Evolutionary conservation across 2,888 invertebrate species (phyloP), one percentile per base, ranked within the genome.

Genomic region (Reticulitermes lucifugus): DNA sequence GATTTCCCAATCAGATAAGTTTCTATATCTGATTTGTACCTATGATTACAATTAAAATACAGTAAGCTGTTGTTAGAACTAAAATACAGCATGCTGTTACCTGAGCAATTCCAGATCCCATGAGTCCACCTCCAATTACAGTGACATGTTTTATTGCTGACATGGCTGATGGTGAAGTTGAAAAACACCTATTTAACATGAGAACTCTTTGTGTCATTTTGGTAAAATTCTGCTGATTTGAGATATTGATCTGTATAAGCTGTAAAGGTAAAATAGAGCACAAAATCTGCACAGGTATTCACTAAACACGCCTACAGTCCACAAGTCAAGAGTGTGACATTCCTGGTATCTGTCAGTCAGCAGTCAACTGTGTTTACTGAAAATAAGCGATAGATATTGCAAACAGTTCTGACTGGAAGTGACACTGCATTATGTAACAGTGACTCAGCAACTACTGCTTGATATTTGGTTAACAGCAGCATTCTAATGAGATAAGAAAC

Each of bases 101-200:
- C 94, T 98, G 97, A 84, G 97, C 97, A 89, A 98, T 97, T 85
- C 98, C 97, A 82, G 96, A 95, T 14, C 97, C 97, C 97, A 98
- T 97, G 29, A 97, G 91, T 14, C 97, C 97, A 82, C 96, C 96
- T 21, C 97, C 98, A 87, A 97, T 95, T 35, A 97, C 93, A 12
- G 96, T 95, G 60, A 97, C 95, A 91, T 96, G 95, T 90, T 96
- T 95, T 77, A 97, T 95, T 46, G 91, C 92, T 86, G 90, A 14
- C 65, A 41, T 59, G 59, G 41, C 59, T 21, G 60, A 65, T 65
- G 59, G 41, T 55, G 65, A 65, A n/a, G 60, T 21, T 22, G 80
- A 60, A 43, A 81, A 81, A 41, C 65, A 29, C 35, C 43, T 65
- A 14, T 60, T 46, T 29, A 81, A 81, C 41, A 75, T 75, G 4